Evolutionary conservation across 2,113 vertebrate genomes (phyloP).

Genomic region (Alaudala cheleensis): DNA sequence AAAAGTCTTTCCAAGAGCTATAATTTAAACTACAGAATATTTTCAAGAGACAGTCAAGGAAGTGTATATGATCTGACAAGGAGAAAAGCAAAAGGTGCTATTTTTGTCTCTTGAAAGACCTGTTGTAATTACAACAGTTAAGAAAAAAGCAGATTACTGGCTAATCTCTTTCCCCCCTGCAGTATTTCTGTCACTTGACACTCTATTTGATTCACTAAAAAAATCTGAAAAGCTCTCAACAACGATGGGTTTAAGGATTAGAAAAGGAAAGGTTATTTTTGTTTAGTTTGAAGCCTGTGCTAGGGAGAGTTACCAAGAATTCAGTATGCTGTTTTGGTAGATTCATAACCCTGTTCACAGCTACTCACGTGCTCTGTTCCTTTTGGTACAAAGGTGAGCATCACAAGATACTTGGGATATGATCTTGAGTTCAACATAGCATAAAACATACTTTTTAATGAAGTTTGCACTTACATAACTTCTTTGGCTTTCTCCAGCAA

Average conservation of each 20-base stretch:
- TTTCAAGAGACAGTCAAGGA: conserved; percentile 8
- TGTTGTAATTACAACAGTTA: not conserved
- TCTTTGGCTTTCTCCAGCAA: not conserved
- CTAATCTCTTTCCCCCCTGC: not conserved
- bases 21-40: not conserved
- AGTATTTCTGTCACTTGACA: not conserved
- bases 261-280: not conserved
- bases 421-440: not conserved
- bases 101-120: conserved; percentile 31
- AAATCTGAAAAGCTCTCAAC: not conserved
- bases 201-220: not conserved
- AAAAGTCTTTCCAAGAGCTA: conserved; percentile 6
- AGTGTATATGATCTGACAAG: not conserved
- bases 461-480: not conserved
- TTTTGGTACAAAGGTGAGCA: not conserved
- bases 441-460: not conserved
- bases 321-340: not conserved
- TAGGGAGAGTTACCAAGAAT: not conserved
- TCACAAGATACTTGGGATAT: not conserved
- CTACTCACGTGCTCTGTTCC: not conserved
- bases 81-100: not conserved
- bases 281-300: not conserved
- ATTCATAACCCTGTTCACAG: not conserved
- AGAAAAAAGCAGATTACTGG: conserved; percentile 4
- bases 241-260: not conserved